phyloP scores from a whole-genome alignment of 2,888 invertebrate genomes.

The Brachyopa scutellaris region DNA sequence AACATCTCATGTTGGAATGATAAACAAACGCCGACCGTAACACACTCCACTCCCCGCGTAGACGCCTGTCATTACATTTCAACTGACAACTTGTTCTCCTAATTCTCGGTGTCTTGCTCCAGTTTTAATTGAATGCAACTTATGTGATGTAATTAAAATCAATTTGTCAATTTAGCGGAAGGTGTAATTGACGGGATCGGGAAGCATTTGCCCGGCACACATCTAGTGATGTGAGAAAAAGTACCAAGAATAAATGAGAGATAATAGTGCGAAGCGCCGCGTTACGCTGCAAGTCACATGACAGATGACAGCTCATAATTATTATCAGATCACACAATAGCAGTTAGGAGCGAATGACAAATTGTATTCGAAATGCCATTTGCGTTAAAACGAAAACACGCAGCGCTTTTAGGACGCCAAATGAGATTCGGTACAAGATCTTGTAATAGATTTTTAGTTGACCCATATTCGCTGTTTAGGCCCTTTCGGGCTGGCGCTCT shows the following conservation, averaged over 20 bases:
- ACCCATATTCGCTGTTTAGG: slow-evolving; percentile 11
- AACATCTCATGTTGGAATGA: slow-evolving; percentile 7
- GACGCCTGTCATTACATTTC: slow-evolving; percentile 22
- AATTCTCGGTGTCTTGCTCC: slow-evolving; percentile 35
- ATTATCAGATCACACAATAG: slow-evolving; percentile 35
- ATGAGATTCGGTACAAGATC: slow-evolving; percentile 32
- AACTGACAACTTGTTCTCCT: slow-evolving; percentile 11
- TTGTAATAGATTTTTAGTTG: slow-evolving; percentile 7
- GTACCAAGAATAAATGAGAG: slow-evolving; percentile 23
- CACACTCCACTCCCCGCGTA: background rate
- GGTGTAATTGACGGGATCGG: slow-evolving; percentile 69
- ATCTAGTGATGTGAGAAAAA: slow-evolving; percentile 35
- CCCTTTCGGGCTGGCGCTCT: slow-evolving; percentile 3
- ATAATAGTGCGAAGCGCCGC: slow-evolving; percentile 38
- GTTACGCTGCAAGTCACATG: slow-evolving; percentile 34
- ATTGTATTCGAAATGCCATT: slow-evolving; percentile 35
- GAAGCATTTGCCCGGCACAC: slow-evolving; percentile 47
- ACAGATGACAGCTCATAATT: slow-evolving; percentile 53
- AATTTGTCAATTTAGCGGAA: slow-evolving; percentile 72
- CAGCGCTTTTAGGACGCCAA: slow-evolving; percentile 23
- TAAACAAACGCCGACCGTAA: slow-evolving; percentile 28
- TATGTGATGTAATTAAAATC: slow-evolving; percentile 70
- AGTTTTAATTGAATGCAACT: slow-evolving; percentile 66
- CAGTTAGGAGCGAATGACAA: slow-evolving; percentile 38
- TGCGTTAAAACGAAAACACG: slow-evolving; percentile 46